Evolutionary conservation across 37 sponge, comb jelly and placozoan genomes (phyloP), one percentile per base, ranked within the genome.

Genomic region (Agelas oroides): DNA sequence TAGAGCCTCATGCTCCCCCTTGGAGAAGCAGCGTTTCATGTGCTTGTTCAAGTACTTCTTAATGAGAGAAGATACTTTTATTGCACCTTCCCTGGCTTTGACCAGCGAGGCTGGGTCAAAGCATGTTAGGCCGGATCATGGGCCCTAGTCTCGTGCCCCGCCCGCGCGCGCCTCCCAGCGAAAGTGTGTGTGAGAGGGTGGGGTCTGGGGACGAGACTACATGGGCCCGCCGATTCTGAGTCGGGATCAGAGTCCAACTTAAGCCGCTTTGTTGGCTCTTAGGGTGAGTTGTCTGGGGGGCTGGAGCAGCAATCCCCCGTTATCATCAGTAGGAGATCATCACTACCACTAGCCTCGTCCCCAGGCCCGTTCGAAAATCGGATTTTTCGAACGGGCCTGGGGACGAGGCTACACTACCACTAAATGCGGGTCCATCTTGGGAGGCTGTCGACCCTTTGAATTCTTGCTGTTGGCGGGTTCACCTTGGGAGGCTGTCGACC

Each of bases 1-100:
- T 17, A 81, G 60, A 12, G 82, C 82, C 5, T 81, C 71, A 14
- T 71, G 38, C 39, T 81, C 82, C 70, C 70, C 82, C 59, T 81
- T 81, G 60, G 37, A 18, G 39, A 81, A 59, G 71, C 82, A 81
- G n/a, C 71, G 35, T 46, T 68, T 66, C 27, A 80, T 18, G 70
- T 80, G 81, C 24, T 80, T 67, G 14, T 80, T 21, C 37, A 80
- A 70, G 59, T 80, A 80, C 36, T 24, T 66, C 34, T 32, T 17
- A 5, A 80, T 56, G 0, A 23, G 18, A 23, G n/a, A 17, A 28
- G 69, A 56, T 33, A 39, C 53, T 57, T 57, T 59, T 12, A 55
- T 18, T 12, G 76, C 17, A 25, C 76, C 76, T 18, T 76, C 76
- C 20, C 17, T 76, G 1, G 58, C 1, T 28, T 57, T 11, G 5